These are phyloP conservation scores for Rapana venosa DNA, from an alignment of 2,888 invertebrate species.

Conservation along the genomic window DNA sequence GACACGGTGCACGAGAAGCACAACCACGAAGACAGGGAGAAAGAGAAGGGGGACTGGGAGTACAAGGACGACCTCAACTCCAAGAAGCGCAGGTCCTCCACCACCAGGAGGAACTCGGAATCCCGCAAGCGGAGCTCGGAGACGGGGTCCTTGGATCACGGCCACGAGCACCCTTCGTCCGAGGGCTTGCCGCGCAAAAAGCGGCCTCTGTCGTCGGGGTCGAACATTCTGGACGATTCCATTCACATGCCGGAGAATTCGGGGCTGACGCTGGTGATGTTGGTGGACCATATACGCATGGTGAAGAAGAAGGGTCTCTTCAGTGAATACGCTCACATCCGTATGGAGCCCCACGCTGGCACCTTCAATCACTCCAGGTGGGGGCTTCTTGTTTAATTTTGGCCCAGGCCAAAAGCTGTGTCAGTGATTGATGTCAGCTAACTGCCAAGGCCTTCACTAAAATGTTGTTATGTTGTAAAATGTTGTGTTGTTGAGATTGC, in stretches of 20 bases:
- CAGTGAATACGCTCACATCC: conserved; percentile 92
- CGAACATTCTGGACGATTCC: conserved; percentile 68
- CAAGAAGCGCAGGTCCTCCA: conserved; percentile 41
- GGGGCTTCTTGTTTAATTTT: conserved; percentile 57
- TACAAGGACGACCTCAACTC: conserved; percentile 48
- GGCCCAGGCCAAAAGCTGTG: no score
- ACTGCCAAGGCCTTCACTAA: no score
- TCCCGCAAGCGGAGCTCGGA: conserved; percentile 53
- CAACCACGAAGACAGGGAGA: conserved; percentile 82
- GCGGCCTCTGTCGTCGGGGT: conserved; percentile 61
- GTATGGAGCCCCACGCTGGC: conserved; percentile 89
- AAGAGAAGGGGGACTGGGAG: conserved; percentile 69
- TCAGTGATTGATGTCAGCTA: no score
- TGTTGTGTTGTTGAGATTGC: no score
- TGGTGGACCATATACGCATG: conserved; percentile 87
- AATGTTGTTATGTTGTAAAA: no score
- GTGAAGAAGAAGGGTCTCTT: conserved; percentile 89
- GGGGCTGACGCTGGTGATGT: conserved; percentile 84
- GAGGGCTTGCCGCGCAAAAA: conserved; percentile 67
- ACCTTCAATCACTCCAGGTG: conserved; percentile 93
- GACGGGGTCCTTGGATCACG: conserved; percentile 28
- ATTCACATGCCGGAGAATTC: conserved; percentile 72
- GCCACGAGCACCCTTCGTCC: conserved; percentile 29
- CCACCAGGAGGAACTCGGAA: conserved; percentile 44
- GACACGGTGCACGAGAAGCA: conserved; percentile 81